Base-by-base conservation (phyloP, 2,888 invertebrate genomes). In the Lacanobia oleracea region DNA sequence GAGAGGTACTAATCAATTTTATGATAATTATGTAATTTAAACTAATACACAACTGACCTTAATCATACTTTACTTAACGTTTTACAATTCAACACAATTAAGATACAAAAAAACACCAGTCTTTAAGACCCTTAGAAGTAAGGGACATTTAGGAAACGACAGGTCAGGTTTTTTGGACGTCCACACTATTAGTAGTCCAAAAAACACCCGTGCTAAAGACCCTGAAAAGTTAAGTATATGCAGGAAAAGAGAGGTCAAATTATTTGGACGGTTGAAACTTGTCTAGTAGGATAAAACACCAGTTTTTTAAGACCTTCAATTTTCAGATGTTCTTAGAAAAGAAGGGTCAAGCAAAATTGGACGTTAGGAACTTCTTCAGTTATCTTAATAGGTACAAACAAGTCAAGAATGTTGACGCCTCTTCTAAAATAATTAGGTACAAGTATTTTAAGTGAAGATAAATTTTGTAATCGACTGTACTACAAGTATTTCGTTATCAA, bases 341-440 rank as follows among this genome's bases (percentile, higher is more conserved):
- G 12, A 73, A 9, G 23, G 23, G 8, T 77, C 83, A 71, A 72
- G 45, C 60, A 40, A 6, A 27, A 51, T n/a, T 77, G 74, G 79
- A 60, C 53, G 16, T 27, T 50, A 62, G 45, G 61, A 50, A 37
- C 54, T 68, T 66, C 18, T 59, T 12, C 8, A 8, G 63, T 86
- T 87, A 88, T 88, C 88, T 89, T 84, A 88, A 89, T 59, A 84
- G 85, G 75, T 48, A 81, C 81, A 73, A 80, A 69, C 77, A 79
- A 79, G 82, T 68, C 50, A 81, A 72, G 84, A 83, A 81, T 80
- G 80, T 87, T 87, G 86, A 87, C 88, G 85, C 86, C 82, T 83
- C 66, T 68, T 74, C 79, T 77, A 77, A 84, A 75, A 82, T 82
- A 85, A 78, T 86, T 75, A 86, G 77, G 82, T 81, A 85, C 76